Base-by-base conservation (phyloP, 2,113 vertebrate genomes). In the Microtus montanus region DNA sequence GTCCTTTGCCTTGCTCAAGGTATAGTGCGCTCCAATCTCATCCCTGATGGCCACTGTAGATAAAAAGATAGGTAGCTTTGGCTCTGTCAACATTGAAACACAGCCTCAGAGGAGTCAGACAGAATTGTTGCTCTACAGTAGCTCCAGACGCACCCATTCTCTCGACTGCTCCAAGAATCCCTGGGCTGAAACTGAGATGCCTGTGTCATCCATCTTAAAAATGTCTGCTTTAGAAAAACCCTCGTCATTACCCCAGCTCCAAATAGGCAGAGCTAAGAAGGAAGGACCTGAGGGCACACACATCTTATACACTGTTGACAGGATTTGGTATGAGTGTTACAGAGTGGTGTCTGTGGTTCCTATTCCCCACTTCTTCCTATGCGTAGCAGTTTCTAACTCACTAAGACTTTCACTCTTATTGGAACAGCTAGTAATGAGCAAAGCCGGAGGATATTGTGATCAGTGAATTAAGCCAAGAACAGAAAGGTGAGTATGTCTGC, bases 401-500 rank as follows among this genome's bases (percentile, higher is more conserved):
- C 0, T 41, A 41, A 41, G 54, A 3, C 24, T 83, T 28, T 83
- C 24, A 28, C 54, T 2, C 17, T 15, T 63, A 83, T 17, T 41
- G 80, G 54, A 63, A 41, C 2, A 83, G n/a, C 24, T 28, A 41
- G 24, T 41, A 28, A 63, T 64, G 63, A 49, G 47, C 20, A 49
- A 35, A 26, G 33, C 19, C 10, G 7, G 44, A 38, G 4, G 13
- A 66, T 5, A 15, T 14, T 6, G 0, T 47, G 11, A 3, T 6
- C 19, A 26, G 20, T 6, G 64, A 66, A 66, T 20, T 87, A 26
- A 38, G 47, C 3, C 47, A 70, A 3, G 11, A 24, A 52, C 33
- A 52, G 85, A 52, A 52, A 71, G 20, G 22, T n/a, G 33, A 52
- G 64, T 11, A 19, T 73, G 28, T 5, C 4, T 38, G 13, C 12